A percentile compares a stretch with the other conserved stretches of the same genome.
Evolutionary conservation across 2,113 vertebrate species (phyloP).

Genomic region (Pica pica): DNA sequence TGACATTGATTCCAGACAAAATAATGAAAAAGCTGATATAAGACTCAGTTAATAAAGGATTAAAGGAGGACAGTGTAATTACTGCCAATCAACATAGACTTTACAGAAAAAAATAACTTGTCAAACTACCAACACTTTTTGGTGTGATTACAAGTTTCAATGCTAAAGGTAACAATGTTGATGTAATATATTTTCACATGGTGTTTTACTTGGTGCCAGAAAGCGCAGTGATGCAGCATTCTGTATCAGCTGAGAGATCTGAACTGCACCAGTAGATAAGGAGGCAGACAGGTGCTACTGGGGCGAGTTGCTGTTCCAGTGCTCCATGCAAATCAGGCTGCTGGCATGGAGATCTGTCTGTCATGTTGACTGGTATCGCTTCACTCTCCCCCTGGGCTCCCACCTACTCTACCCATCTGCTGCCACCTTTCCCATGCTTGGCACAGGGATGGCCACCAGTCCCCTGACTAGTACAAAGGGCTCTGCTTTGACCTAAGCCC

Average conservation of each 20-base stretch:
- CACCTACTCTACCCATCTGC: conserved; percentile 16
- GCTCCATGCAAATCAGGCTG: not conserved
- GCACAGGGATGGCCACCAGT: not conserved
- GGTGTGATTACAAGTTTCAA: conserved; percentile 59
- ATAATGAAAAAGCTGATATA: conserved; percentile 62
- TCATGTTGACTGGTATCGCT: not conserved
- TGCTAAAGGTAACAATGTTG: conserved; percentile 33
- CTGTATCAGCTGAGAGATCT: not conserved
- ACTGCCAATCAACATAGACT: conserved; percentile 55
- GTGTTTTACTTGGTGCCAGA: conserved; percentile 2
- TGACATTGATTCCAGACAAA: conserved; percentile 65
- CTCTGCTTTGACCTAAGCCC: not conserved
- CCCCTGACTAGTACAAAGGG: not conserved
- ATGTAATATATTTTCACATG: conserved; percentile 24
- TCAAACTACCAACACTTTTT: conserved; percentile 62
- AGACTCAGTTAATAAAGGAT: conserved; percentile 63
- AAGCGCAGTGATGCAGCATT: not conserved
- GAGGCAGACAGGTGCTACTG: not conserved
- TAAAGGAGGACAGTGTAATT: conserved; percentile 68
- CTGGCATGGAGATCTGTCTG: conserved; percentile 14
- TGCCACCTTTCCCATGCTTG: not conserved
- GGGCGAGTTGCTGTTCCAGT: not conserved
- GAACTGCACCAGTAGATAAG: not conserved
- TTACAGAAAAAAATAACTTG: conserved; percentile 58
- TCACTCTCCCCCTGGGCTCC: not conserved